A percentile compares a stretch with the other conserved stretches of the same genome.
phyloP scores from a whole-genome alignment of 2,888 invertebrate genomes.

The Furcula furcula region DNA sequence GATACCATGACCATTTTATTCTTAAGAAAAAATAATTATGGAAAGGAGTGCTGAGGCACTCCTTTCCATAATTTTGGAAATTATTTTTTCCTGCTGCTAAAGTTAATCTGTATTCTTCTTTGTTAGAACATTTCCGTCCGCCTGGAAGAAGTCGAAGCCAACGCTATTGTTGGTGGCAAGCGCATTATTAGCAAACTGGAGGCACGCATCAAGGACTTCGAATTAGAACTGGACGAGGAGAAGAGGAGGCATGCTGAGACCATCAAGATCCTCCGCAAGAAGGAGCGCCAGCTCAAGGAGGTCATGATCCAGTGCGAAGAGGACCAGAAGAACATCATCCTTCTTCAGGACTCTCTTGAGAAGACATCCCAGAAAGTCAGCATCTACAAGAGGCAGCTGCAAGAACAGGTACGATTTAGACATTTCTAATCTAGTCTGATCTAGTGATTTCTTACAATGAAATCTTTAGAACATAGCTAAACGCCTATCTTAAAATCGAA shows the following conservation, averaged over 20 bases:
- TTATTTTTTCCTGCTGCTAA: too few relatives aligned
- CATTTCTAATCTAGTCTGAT: not conserved
- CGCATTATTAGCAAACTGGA: constrained; percentile 99
- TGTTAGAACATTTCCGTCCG: constrained; percentile 94
- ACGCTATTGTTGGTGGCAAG: constrained; percentile 97
- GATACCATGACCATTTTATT: too few relatives aligned
- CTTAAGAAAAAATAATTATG: too few relatives aligned
- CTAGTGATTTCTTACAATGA: too few relatives aligned
- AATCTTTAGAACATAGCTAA: too few relatives aligned
- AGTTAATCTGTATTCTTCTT: constrained; percentile 1
- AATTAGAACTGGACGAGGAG: constrained; percentile 97
- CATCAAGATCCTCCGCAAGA: constrained; percentile 98
- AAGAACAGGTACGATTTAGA: constrained; percentile 87
- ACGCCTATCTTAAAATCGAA: too few relatives aligned
- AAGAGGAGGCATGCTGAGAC: constrained; percentile 98
- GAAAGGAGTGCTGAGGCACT: too few relatives aligned
- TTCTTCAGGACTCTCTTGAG: constrained; percentile 95
- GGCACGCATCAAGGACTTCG: constrained; percentile 96
- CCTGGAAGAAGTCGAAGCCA: constrained; percentile 97
- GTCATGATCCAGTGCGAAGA: constrained; percentile 97
- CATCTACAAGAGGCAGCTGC: constrained; percentile 97
- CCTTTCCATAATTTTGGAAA: too few relatives aligned
- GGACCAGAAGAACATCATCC: constrained; percentile 96
- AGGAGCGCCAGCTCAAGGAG: constrained; percentile 98
- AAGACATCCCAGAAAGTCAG: constrained; percentile 93